Evolutionary conservation across 2,113 vertebrate species (phyloP), one percentile per base, ranked within the genome.

Genomic region (Dromiciops gliroides): DNA sequence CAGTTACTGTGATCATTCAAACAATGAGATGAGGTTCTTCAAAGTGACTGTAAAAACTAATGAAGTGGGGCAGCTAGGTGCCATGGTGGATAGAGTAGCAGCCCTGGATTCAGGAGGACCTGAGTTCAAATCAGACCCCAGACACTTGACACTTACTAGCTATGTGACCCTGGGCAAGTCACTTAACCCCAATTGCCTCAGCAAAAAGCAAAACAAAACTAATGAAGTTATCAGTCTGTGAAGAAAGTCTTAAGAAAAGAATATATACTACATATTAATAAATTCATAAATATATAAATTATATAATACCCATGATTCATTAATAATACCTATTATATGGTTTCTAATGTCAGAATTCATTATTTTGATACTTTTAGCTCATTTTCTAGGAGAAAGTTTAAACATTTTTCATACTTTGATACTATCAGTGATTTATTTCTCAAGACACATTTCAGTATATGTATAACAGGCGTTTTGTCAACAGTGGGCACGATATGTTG

Each of bases 21-120:
- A 90, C 75, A 10, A 93, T 83, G 89, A 95, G 31, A 49, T 50
- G 90, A 89, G 44, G 37, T 3, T 51, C 95, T 95, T 52, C 50
- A 51, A 89, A 93, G 48, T 93, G 48, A 91, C 26, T 22, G 25
- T 1, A 92, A 94, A 8, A 92, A 1, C 93, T 24, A n/a, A n/a
- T n/a, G n/a, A n/a, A n/a, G n/a, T n/a, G n/a, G n/a, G n/a, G n/a
- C n/a, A n/a, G n/a, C n/a, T n/a, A n/a, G n/a, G n/a, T n/a, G n/a
- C n/a, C n/a, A n/a, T n/a, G n/a, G n/a, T n/a, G n/a, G n/a, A n/a
- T n/a, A n/a, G n/a, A n/a, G n/a, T n/a, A n/a, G n/a, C n/a, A n/a
- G n/a, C n/a, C n/a, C n/a, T n/a, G n/a, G n/a, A n/a, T n/a, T n/a
- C n/a, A n/a, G n/a, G n/a, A n/a, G n/a, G n/a, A n/a, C n/a, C n/a